phyloP scores from a whole-genome alignment of 2,797 vertebrate genomes.

The Halcyon chelicuti region DNA sequence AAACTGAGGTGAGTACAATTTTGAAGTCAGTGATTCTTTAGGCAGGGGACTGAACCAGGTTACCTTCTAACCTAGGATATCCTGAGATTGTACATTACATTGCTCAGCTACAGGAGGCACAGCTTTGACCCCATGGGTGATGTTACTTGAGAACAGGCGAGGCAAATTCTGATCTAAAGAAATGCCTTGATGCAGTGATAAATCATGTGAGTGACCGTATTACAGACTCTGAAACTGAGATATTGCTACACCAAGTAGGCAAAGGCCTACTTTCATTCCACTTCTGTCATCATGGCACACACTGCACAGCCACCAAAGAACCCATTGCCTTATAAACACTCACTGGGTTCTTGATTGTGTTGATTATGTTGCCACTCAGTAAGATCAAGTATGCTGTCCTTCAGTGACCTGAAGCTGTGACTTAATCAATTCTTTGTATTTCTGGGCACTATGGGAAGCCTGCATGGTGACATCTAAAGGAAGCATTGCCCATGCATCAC shows the following conservation, averaged over 20 bases:
- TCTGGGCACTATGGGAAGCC: background rate
- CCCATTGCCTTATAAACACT: background rate
- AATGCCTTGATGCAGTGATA: background rate
- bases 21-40: background rate
- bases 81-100: background rate
- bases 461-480: too few species aligned
- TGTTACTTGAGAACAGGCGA: background rate
- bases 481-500: too few species aligned
- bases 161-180: background rate
- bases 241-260: background rate
- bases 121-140: accelerated
- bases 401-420: background rate
- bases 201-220: background rate
- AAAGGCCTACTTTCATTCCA: background rate
- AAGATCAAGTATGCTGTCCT: background rate
- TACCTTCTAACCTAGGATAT: background rate
- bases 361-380: background rate
- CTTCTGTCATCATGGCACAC: background rate
- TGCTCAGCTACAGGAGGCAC: background rate
- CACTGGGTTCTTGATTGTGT: background rate
- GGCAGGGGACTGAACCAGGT: background rate
- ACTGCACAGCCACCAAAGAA: background rate
- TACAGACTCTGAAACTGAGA: background rate
- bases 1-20: background rate
- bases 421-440: background rate